Conservation (phyloP, 1,140 invertebrate genomes). For the Diachasmimorpha longicaudata region DNA sequence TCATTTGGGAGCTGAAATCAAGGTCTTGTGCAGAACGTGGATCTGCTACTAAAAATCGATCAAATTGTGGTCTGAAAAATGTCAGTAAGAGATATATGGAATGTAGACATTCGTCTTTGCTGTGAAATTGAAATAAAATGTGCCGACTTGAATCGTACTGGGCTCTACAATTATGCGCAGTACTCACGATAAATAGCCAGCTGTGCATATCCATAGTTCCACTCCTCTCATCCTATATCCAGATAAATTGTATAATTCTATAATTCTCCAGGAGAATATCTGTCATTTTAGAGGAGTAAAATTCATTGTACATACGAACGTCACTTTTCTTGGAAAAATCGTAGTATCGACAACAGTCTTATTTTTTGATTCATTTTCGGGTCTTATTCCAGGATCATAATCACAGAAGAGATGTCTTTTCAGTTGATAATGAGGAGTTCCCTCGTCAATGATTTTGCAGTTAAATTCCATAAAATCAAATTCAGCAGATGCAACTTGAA, state of each 20-base stretch:
- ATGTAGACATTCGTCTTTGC: not conserved
- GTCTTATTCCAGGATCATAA: not conserved
- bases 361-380: not conserved
- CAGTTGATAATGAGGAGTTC: slow-evolving; percentile 18
- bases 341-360: not conserved
- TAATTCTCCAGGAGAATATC: not conserved
- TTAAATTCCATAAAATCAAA: not conserved
- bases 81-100: too few relatives aligned
- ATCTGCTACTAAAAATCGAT: too few relatives aligned
- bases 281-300: not conserved
- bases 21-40: too few relatives aligned
- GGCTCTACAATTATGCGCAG: not conserved
- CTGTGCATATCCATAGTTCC: not conserved
- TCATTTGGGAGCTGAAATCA: too few relatives aligned
- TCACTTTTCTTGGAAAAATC: not conserved
- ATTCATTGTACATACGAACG: not conserved
- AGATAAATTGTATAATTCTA: not conserved
- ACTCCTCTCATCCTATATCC: not conserved
- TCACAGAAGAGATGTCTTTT: not conserved
- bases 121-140: too few relatives aligned
- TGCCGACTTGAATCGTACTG: too few relatives aligned
- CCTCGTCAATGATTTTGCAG: slow-evolving; percentile 40
- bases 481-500: not conserved
- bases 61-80: too few relatives aligned
- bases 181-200: not conserved